Evolutionary conservation across 2,888 invertebrate species (phyloP).

Genomic region (Antitype chi): DNA sequence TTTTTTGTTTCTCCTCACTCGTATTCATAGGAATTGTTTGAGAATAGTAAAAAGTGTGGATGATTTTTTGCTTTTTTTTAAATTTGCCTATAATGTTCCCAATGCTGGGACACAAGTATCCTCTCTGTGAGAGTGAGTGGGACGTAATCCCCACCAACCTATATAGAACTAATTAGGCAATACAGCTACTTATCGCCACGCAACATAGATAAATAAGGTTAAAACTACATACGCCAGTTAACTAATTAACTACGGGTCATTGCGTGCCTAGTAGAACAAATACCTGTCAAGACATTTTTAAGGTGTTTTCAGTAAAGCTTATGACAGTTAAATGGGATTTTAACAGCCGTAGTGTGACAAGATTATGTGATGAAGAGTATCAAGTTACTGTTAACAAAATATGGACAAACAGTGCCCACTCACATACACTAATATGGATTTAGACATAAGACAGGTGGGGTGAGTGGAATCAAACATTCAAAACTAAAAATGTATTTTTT

Average conservation of each 20-base stretch:
- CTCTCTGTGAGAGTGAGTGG: no score
- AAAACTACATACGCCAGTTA: conserved; percentile 1
- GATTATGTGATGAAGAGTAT: conserved; percentile 14
- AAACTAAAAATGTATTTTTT: no score
- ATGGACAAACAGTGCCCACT: conserved; percentile 21
- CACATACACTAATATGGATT: conserved; percentile 17
- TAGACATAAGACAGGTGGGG: background rate
- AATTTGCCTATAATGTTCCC: no score
- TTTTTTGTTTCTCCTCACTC: conserved; percentile 2
- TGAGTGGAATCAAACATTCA: background rate
- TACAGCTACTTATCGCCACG: background rate
- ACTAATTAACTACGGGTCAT: conserved; percentile 8
- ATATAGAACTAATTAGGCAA: no score
- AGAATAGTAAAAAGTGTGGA: background rate
- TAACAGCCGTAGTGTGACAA: conserved; percentile 45
- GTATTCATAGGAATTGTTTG: background rate
- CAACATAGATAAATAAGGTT: background rate
- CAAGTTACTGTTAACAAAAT: conserved; percentile 18
- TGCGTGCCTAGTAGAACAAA: conserved; percentile 9
- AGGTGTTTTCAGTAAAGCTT: conserved; percentile 46
- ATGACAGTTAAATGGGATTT: conserved; percentile 55
- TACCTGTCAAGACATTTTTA: conserved; percentile 16
- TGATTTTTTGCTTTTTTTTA: no score
- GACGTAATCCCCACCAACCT: no score
- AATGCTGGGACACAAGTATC: no score